Percentiles rank a stretch among this genome's conserved stretches.
These are phyloP conservation scores for Hirtodrosophila histrioides DNA, from an alignment of 2,888 invertebrate genomes.

Conservation along the genomic window DNA sequence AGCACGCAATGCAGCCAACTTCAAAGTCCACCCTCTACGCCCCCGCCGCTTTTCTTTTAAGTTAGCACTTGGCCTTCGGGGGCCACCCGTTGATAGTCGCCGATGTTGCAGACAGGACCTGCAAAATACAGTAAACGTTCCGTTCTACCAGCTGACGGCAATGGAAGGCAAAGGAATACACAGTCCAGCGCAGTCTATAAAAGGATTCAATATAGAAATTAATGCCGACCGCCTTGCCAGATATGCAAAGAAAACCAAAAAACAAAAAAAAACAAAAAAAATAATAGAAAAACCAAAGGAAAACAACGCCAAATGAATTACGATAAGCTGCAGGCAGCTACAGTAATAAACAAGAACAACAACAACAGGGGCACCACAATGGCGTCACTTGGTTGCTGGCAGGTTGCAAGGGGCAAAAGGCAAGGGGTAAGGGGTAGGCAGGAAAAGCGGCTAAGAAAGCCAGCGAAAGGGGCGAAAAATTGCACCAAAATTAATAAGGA, in stretches of 20 bases:
- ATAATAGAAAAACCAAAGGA: conserved; percentile 12
- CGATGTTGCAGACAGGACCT: neutral
- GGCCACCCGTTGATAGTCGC: conserved; percentile 9
- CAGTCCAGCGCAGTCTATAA: conserved; percentile 33
- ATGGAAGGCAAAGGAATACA: conserved; percentile 2
- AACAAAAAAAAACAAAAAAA: neutral
- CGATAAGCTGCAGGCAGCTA: conserved; percentile 71
- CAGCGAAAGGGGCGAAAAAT: conserved; percentile 70
- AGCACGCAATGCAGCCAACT: conserved; percentile 55
- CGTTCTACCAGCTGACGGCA: conserved; percentile 28
- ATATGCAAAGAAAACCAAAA: conserved; percentile 24
- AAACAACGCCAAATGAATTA: conserved; percentile 69
- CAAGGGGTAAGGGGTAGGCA: neutral
- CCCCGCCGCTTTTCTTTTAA: neutral
- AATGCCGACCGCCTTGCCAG: conserved; percentile 55
- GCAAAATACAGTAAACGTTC: conserved; percentile 1
- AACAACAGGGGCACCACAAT: conserved; percentile 30
- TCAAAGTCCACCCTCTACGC: neutral
- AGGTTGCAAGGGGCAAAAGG: neutral
- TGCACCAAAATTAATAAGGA: conserved; percentile 73
- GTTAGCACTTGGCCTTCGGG: neutral
- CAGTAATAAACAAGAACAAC: conserved; percentile 48
- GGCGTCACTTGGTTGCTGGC: conserved; percentile 32
- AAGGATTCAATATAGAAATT: conserved; percentile 75
- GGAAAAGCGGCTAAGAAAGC: conserved; percentile 17